These are phyloP conservation scores for Drosophila dunni DNA, from an alignment of 1,140 invertebrate genomes.

Conservation along the genomic window DNA sequence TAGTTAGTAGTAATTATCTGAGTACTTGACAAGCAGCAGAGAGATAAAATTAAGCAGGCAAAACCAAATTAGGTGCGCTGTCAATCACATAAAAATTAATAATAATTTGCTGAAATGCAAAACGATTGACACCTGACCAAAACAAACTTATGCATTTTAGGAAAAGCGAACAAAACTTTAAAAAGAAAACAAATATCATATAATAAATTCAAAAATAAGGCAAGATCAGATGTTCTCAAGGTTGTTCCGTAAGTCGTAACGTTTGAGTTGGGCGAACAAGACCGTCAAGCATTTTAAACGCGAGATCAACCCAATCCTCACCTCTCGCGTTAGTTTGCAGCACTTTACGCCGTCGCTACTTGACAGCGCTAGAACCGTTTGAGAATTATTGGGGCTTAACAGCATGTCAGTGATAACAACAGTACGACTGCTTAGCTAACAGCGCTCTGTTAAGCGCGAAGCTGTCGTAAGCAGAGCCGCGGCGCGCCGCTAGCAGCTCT, in stretches of 20 bases:
- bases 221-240: slow-evolving; percentile 76
- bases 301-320: slow-evolving; percentile 74
- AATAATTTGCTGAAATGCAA: slow-evolving; percentile 29
- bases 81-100: slow-evolving; percentile 54
- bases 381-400: slow-evolving; percentile 45
- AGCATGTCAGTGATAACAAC: background rate
- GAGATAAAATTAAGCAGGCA: slow-evolving; percentile 6
- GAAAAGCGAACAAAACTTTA: background rate
- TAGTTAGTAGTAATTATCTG: slow-evolving; percentile 67
- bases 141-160: slow-evolving; percentile 7
- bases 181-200: background rate
- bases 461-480: slow-evolving; percentile 4
- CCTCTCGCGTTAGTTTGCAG: background rate
- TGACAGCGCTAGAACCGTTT: slow-evolving; percentile 39
- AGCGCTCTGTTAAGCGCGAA: background rate
- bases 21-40: slow-evolving; percentile 35
- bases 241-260: slow-evolving; percentile 75
- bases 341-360: background rate
- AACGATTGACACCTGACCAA: slow-evolving; percentile 42
- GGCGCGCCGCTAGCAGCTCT: no score
- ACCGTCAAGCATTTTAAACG: slow-evolving; percentile 60
- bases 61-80: slow-evolving; percentile 63
- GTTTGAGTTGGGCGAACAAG: slow-evolving; percentile 73
- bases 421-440: slow-evolving; percentile 15
- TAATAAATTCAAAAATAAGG: slow-evolving; percentile 24